Conservation (phyloP, 2,113 vertebrate genomes). For the Psophia crepitans region DNA sequence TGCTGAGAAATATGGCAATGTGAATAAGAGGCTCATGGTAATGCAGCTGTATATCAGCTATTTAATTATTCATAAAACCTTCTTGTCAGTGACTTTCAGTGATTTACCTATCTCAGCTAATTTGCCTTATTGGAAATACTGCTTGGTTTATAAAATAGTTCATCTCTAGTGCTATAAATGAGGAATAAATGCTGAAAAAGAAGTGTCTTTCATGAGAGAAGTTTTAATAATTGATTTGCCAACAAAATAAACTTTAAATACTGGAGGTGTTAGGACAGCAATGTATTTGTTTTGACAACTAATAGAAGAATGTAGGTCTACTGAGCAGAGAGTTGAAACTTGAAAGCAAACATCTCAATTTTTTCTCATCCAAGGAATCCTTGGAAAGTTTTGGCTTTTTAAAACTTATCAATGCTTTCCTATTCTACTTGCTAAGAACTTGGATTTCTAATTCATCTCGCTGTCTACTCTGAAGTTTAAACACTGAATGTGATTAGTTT, state of each 20-base stretch:
- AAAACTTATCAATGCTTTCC: background rate
- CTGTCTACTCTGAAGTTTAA: background rate
- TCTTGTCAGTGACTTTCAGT: background rate
- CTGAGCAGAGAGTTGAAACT: background rate
- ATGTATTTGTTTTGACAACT: background rate
- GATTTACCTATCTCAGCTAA: background rate
- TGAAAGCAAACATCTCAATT: background rate
- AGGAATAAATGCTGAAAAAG: background rate
- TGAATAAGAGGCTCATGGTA: background rate
- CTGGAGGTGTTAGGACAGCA: background rate
- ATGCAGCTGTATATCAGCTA: background rate
- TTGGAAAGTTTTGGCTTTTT: background rate
- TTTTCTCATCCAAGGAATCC: background rate
- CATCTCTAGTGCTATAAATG: background rate
- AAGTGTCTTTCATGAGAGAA: background rate
- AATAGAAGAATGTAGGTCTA: background rate
- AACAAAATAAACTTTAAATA: background rate
- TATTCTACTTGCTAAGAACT: slow-evolving; percentile 8
- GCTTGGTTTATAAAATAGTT: background rate
- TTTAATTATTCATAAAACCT: slow-evolving; percentile 41
- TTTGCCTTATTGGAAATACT: background rate
- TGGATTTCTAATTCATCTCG: background rate
- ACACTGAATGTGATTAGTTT: slow-evolving; percentile 35
- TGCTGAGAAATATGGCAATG: background rate
- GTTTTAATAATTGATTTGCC: background rate